Conservation (phyloP, 1,140 invertebrate genomes). For the Stegodyphus mimosarum region DNA sequence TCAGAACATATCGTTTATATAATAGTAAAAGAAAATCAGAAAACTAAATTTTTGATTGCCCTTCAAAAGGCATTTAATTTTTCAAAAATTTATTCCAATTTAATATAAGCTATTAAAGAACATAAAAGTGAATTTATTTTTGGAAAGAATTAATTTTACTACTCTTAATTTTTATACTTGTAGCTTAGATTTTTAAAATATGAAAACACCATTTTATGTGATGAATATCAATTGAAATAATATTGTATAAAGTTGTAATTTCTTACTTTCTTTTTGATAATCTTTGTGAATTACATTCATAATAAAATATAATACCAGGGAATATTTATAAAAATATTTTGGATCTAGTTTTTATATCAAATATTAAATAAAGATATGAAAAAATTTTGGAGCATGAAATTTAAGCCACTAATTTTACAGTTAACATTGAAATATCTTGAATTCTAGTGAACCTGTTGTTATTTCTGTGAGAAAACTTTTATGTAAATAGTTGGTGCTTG, state of each 20-base stretch:
- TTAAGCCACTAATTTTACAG: too few relatives aligned
- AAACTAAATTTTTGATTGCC: neutral
- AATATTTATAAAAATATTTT: constrained; percentile 38
- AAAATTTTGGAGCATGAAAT: too few relatives aligned
- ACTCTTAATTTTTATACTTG: constrained; percentile 37
- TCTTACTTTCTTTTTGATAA: constrained; percentile 15
- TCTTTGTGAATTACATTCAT: constrained; percentile 35
- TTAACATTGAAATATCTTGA: too few relatives aligned
- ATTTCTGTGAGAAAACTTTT: neutral
- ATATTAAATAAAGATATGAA: too few relatives aligned
- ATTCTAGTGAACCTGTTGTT: neutral
- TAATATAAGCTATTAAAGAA: neutral
- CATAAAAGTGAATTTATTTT: constrained; percentile 34
- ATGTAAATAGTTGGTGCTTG: constrained; percentile 50
- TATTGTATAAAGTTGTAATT: constrained; percentile 31
- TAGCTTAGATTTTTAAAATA: constrained; percentile 47
- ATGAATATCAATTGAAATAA: constrained; percentile 23
- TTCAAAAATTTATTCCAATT: constrained; percentile 14
- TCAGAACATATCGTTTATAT: constrained; percentile 52
- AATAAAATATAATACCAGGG: constrained; percentile 6
- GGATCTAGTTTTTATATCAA: constrained; percentile 31
- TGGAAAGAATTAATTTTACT: constrained; percentile 50
- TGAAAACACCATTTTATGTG: constrained; percentile 41
- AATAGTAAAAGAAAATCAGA: neutral
- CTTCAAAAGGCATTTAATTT: neutral